Evolutionary conservation across 2,888 invertebrate genomes (phyloP).

Genomic region (Nemoura dubitans): DNA sequence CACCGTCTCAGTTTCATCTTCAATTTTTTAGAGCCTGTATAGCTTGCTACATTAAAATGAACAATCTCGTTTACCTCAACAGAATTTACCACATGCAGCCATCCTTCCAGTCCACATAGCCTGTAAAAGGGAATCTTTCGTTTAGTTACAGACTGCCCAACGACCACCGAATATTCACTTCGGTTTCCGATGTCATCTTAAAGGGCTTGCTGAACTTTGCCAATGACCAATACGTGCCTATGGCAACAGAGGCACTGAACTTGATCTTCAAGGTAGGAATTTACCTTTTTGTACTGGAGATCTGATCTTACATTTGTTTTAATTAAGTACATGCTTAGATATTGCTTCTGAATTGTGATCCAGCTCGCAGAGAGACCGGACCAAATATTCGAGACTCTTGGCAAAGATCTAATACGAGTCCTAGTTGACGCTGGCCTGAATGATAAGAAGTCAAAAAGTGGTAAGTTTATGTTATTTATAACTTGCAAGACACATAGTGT

Average conservation of each 20-base stretch:
- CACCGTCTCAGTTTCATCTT: too few relatives aligned
- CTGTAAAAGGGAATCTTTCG: neutral
- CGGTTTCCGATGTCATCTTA: conserved; percentile 62
- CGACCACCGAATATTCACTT: conserved; percentile 66
- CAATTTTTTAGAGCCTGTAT: too few relatives aligned
- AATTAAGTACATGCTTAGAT: neutral
- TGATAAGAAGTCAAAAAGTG: neutral
- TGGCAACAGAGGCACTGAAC: conserved; percentile 67
- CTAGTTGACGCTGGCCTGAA: neutral
- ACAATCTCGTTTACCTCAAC: too few relatives aligned
- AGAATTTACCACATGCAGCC: too few relatives aligned
- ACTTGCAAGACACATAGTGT: too few relatives aligned
- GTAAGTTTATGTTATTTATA: too few relatives aligned
- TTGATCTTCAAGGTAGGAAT: conserved; percentile 66
- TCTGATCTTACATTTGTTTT: neutral
- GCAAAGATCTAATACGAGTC: conserved; percentile 51
- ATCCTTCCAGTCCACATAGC: too few relatives aligned
- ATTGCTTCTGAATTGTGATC: conserved; percentile 47
- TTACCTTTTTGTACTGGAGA: neutral
- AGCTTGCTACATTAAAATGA: too few relatives aligned
- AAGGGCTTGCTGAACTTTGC: conserved; percentile 60
- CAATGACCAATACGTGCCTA: conserved; percentile 65
- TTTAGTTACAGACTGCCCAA: conserved; percentile 59
- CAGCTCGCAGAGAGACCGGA: conserved; percentile 70
- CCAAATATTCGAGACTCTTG: conserved; percentile 57